Evolutionary conservation across 2,797 vertebrate genomes (phyloP), one percentile per base, ranked within the genome.

Genomic region (Betta splendens): DNA sequence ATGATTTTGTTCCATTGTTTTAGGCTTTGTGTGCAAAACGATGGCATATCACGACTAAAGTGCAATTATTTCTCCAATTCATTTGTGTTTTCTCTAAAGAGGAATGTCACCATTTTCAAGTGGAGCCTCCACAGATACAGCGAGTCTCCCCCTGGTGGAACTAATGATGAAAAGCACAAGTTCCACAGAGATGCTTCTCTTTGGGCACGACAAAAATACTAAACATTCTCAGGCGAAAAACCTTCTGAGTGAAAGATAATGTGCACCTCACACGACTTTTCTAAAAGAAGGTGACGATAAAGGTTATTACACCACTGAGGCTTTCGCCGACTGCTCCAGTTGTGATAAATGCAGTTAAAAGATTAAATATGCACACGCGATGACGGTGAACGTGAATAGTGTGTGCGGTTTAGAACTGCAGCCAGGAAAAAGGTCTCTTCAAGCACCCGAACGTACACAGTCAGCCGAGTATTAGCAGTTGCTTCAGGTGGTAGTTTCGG

Each of bases 1-100:
- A 53, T 23, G 2, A 62, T 48, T 58, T 49, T 49, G 8, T 26
- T 21, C 32, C 65, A 69, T 52, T 66, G 54, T 60, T 38, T 38
- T 44, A 65, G 40, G 50, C 69, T 67, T 16, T 46, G 46, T 80
- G 86, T 85, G 79, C 81, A 87, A 88, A 85, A 80, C 70, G 78
- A 79, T 67, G 70, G 70, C 76, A 35, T 75, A 80, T 79, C 50
- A 75, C 68, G 47, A 75, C 76, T 88, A 87, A 89, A 89, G 86
- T 88, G 89, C 89, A 88, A 72, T 55, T 69, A 58, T 77, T 64
- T 40, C 48, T 72, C 36, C 69, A 71, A 79, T 75, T 44, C 53
- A 68, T 80, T 38, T 45, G 39, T 59, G 17, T 75, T 66, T 75
- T 63, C 44, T 79, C 59, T 55, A 7, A n/a, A 61, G 56, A 69